These are phyloP conservation scores for Steinernema hermaphroditum DNA, from an alignment of 2,888 invertebrate species.

Conservation along the genomic window DNA sequence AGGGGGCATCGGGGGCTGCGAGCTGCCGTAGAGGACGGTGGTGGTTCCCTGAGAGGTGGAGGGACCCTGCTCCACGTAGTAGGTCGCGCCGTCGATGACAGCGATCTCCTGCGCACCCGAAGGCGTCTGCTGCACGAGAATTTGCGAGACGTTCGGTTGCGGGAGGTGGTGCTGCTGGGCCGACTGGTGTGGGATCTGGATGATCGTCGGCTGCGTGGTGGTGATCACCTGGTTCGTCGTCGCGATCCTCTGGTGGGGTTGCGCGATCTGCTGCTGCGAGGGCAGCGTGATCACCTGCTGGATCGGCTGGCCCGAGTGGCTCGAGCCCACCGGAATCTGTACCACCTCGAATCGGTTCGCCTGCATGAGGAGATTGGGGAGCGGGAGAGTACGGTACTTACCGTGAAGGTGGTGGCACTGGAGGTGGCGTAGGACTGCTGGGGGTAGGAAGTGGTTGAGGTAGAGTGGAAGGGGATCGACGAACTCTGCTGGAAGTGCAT, in stretches of 20 bases:
- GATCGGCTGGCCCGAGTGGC: background rate
- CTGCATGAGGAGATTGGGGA: background rate
- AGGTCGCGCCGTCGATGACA: constrained; percentile 8
- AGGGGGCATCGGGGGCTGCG: background rate
- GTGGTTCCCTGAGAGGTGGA: constrained; percentile 22
- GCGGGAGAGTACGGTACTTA: background rate
- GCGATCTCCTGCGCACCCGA: constrained; percentile 15
- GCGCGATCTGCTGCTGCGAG: constrained; percentile 13
- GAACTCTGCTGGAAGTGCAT: constrained; percentile 10
- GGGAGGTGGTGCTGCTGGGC: background rate
- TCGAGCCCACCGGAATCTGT: background rate
- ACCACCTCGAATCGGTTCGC: constrained; percentile 14
- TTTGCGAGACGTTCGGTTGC: constrained; percentile 14
- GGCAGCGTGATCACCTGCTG: constrained; percentile 2
- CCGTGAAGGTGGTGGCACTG: background rate
- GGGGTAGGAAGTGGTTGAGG: background rate
- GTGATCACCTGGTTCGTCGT: constrained; percentile 20
- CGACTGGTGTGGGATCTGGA: constrained; percentile 10
- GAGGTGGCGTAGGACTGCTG: background rate
- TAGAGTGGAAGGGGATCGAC: constrained; percentile 9
- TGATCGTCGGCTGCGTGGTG: constrained; percentile 9
- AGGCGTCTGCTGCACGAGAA: constrained; percentile 11
- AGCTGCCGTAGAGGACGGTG: background rate
- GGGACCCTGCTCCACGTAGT: constrained; percentile 9
- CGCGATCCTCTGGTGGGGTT: background rate